A percentile compares a stretch with the other conserved stretches of the same genome.
Conservation (phyloP, 2,888 invertebrate species). For the Scelioninae gen. 1 region DNA sequence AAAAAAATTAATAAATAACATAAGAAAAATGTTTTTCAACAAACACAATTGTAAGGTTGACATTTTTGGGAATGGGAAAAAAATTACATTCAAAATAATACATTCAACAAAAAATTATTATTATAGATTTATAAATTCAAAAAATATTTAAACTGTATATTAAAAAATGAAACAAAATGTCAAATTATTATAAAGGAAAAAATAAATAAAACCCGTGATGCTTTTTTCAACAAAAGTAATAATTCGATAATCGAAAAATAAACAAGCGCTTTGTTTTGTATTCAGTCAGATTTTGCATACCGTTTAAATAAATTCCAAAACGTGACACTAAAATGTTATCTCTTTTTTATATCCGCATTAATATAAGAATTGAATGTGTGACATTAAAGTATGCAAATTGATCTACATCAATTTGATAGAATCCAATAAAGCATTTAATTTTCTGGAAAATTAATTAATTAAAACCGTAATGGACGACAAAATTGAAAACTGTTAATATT, state of each 20-base stretch:
- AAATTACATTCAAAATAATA: too few relatives aligned
- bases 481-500: too few relatives aligned
- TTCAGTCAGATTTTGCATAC: conserved; percentile 33
- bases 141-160: too few relatives aligned
- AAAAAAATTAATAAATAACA: neutral
- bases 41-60: too few relatives aligned
- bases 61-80: too few relatives aligned
- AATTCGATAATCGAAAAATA: conserved; percentile 49
- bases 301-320: conserved; percentile 41
- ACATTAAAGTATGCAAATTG: conserved; percentile 31
- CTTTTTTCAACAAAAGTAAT: conserved; percentile 38
- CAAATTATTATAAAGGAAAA: too few relatives aligned
- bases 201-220: too few relatives aligned
- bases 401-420: conserved; percentile 1
- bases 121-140: too few relatives aligned
- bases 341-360: conserved; percentile 34
- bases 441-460: conserved; percentile 46
- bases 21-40: too few relatives aligned
- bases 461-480: conserved; percentile 29
- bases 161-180: too few relatives aligned
- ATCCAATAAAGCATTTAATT: conserved; percentile 25
- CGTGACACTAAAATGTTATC: conserved; percentile 27
- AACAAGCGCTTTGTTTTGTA: conserved; percentile 40
- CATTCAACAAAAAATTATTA: too few relatives aligned
- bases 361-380: conserved; percentile 34